Conservation (phyloP, 2,113 vertebrate genomes). For the Pyxicephalus adspersus region DNA sequence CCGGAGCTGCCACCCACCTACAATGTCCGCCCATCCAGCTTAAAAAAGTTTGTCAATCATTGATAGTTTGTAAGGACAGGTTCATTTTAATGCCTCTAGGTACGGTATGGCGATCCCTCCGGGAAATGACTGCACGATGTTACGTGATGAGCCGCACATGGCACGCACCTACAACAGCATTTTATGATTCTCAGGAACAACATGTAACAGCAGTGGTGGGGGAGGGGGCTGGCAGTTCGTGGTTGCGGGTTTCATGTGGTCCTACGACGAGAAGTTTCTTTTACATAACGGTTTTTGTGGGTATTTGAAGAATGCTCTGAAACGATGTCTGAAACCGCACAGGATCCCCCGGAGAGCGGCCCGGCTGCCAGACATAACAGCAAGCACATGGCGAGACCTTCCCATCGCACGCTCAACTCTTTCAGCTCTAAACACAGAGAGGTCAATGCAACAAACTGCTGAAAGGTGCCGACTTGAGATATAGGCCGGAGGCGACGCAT, state of each 20-base stretch:
- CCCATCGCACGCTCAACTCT: conserved; percentile 65
- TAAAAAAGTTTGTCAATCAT: too few relatives aligned
- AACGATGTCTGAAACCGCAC: conserved; percentile 78
- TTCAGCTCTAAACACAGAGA: background rate
- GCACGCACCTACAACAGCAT: conserved; percentile 69
- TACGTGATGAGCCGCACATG: conserved; percentile 52
- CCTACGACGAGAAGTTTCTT: conserved; percentile 77
- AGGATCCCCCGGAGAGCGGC: conserved; percentile 65
- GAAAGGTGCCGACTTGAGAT: too few relatives aligned
- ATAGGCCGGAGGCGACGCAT: too few relatives aligned
- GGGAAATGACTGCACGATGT: background rate
- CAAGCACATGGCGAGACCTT: conserved; percentile 70
- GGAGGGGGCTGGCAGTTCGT: background rate
- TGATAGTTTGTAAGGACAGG: too few relatives aligned
- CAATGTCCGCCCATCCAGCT: too few relatives aligned
- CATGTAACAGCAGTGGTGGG: conserved; percentile 47
- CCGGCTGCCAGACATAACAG: conserved; percentile 72
- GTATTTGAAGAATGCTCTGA: conserved; percentile 83
- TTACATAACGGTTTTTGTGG: conserved; percentile 81
- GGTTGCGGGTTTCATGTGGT: conserved; percentile 69
- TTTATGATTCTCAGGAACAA: conserved; percentile 72
- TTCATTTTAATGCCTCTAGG: background rate
- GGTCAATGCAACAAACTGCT: too few relatives aligned
- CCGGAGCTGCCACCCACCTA: too few relatives aligned
- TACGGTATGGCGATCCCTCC: too few relatives aligned